Conservation (phyloP, 2,797 vertebrate species). For the Ctenosaura bakeri region DNA sequence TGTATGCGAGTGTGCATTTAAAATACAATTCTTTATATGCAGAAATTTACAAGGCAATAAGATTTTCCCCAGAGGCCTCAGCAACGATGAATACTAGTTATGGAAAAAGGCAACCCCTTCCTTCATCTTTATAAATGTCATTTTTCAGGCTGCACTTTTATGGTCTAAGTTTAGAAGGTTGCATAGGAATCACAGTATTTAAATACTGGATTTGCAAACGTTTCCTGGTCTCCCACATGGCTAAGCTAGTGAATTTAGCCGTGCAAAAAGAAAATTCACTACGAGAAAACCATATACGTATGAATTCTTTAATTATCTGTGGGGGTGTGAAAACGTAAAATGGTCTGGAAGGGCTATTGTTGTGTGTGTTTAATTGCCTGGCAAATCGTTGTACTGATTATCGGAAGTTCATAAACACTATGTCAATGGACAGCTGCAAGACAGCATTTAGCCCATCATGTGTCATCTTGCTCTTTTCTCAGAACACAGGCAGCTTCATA, state of each 20-base stretch:
- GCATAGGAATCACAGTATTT: not conserved
- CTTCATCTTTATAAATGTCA: not conserved
- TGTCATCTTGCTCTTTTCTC: slow-evolving; percentile 16
- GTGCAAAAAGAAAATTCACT: not conserved
- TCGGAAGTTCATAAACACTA: slow-evolving; percentile 43
- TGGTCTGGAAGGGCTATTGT: not conserved
- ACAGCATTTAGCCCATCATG: slow-evolving; percentile 26
- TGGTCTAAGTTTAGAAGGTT: not conserved
- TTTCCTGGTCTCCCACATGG: not conserved
- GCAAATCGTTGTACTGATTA: slow-evolving; percentile 25
- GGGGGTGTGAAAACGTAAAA: not conserved
- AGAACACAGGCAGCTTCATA: not conserved
- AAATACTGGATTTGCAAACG: not conserved
- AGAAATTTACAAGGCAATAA: not conserved
- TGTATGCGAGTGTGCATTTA: not conserved
- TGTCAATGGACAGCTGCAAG: slow-evolving; percentile 9
- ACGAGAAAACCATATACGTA: not conserved
- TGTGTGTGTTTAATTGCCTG: slow-evolving; percentile 7
- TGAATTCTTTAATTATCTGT: not conserved
- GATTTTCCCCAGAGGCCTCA: not conserved
- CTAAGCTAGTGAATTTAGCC: not conserved
- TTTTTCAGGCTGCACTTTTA: not conserved
- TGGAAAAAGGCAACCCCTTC: not conserved
- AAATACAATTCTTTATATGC: not conserved
- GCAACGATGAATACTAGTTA: not conserved